Base-by-base conservation (phyloP, 2,888 invertebrate genomes). In the Dynastes maya region DNA sequence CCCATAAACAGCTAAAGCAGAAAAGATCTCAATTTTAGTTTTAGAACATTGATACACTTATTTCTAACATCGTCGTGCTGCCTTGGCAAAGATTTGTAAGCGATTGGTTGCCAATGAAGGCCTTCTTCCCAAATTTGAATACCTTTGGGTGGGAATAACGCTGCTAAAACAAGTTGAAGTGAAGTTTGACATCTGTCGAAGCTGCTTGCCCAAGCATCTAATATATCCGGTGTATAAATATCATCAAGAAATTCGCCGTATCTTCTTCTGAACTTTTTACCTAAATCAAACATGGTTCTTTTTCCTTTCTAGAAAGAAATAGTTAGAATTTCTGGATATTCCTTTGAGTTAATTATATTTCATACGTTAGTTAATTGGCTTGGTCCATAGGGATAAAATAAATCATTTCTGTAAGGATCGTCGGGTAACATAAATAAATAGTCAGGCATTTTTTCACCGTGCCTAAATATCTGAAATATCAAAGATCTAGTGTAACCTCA, bases 41-140 rank as follows among this genome's bases (percentile, higher is more conserved):
- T 13, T 53, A 16, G 3, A 53, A n/a, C 16, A 5, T n/a, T n/a
- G 49, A 2, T 49, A 49, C 13, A n/a, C 2, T 53, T 16, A 16
- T 4, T 5, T 49, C 49, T 49, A 51, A 68, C 68, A 27, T 68
- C 27, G 29, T 64, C 68, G 1, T 49, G 27, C 9, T 68, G 8
- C 2, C 1, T 40, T 8, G 40, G 40, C 16, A 89, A 0, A 95
- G 32, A 32, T 4, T 2, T 93, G 37, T 76, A 76, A n/a, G 79
- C 55, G 22, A 79, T 79, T 8, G 79, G 79, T 37, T 79, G 79
- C 79, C 79, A 76, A 29, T 63, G 63, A 32, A 76, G 49, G n/a
- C 32, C 58, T 40, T 76, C 45, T 4, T 61, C 45, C 70, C 75
- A 63, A 32, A 70, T 53, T 55, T 49, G 53, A 16, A 58, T 58